Percentiles rank a stretch among this genome's conserved stretches.
These are phyloP conservation scores for Hassar affinis DNA, from an alignment of 2,113 vertebrate species.

Conservation along the genomic window DNA sequence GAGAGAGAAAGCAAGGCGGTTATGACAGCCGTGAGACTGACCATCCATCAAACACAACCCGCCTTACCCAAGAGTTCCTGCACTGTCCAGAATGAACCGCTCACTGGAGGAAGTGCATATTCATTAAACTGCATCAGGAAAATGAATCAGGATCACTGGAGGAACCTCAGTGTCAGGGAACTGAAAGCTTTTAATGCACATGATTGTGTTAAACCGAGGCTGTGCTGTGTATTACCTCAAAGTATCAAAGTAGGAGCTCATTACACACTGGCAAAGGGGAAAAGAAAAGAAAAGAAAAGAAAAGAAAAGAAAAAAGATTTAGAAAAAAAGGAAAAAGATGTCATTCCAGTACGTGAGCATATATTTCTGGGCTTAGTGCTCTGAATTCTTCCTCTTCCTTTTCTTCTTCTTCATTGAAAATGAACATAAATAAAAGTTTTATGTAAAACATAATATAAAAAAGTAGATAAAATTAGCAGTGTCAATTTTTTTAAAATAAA, in stretches of 20 bases:
- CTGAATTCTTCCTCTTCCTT: not conserved
- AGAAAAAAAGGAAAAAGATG: no score
- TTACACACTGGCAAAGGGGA: not conserved
- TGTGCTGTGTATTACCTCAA: no score
- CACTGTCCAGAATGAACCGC: not conserved
- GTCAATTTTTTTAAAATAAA: no score
- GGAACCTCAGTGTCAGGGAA: not conserved
- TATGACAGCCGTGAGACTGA: not conserved
- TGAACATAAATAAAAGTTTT: not conserved
- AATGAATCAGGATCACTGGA: constrained; percentile 10
- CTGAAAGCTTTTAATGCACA: no score
- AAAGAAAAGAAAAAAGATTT: no score
- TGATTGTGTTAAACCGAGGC: no score
- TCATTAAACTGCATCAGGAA: not conserved
- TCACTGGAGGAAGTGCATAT: not conserved
- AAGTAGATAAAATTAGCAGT: not conserved
- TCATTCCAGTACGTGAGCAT: no score
- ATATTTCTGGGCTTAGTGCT: not conserved
- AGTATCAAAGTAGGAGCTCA: no score
- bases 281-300: not conserved
- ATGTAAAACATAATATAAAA: not conserved
- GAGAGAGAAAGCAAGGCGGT: constrained; percentile 17
- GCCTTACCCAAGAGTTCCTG: constrained; percentile 17
- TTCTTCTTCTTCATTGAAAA: no score
- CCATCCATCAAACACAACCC: constrained; percentile 20